phyloP scores from a whole-genome alignment of 2,888 invertebrate genomes.

The Rugalucina vietnamica region DNA sequence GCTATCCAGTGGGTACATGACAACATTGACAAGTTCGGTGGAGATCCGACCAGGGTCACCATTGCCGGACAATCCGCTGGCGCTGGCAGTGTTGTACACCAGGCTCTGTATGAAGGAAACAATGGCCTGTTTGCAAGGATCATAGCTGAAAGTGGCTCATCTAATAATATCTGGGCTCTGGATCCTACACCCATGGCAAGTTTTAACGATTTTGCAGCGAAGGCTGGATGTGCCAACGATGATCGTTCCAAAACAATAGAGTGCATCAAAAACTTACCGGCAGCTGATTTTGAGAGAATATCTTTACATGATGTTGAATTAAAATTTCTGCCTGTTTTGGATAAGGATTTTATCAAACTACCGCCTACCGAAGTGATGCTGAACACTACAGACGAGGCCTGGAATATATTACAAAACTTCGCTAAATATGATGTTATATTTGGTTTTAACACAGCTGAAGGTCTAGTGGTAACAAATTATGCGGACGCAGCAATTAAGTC shows the following conservation, averaged over 20 bases:
- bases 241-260: not conserved
- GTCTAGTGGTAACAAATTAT: not conserved
- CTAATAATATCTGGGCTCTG: constrained; percentile 11
- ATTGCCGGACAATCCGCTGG: constrained; percentile 45
- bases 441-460: constrained; percentile 5
- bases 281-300: not conserved
- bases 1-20: constrained; percentile 47
- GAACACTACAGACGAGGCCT: not conserved
- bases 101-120: constrained; percentile 39
- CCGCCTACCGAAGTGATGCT: not conserved
- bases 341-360: constrained; percentile 14
- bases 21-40: constrained; percentile 40
- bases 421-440: not conserved
- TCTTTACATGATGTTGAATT: not conserved
- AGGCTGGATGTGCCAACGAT: not conserved
- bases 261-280: not conserved
- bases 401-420: not conserved
- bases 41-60: constrained; percentile 17
- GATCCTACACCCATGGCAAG: not conserved
- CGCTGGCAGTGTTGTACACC: constrained; percentile 31
- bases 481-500: not conserved
- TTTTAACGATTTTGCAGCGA: not conserved
- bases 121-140: constrained; percentile 23
- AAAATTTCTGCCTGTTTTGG: not conserved
- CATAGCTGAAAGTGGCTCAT: constrained; percentile 38